Base-by-base conservation (phyloP, 2,113 vertebrate species). In the Myotis lucifugus region DNA sequence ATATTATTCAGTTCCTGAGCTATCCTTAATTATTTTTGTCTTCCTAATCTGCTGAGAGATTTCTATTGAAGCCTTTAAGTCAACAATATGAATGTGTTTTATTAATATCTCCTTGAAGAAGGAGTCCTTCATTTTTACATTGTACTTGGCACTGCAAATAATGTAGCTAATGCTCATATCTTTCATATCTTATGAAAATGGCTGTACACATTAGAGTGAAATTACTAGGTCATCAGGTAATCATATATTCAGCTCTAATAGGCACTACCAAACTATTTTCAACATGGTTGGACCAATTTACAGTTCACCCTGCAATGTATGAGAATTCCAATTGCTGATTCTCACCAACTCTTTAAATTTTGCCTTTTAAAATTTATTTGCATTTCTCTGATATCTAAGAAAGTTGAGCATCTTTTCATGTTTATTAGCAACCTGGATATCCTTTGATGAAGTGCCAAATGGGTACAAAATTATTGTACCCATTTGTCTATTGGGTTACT, bases 31-130 rank as follows among this genome's bases (percentile, higher is more conserved):
- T 84, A 70, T 42, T 77, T 59, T 61, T 87, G 23, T 70, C 34
- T 90, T 90, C 34, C n/a, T 85, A 52, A 37, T 82, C 27, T 76
- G 78, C 59, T 85, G 40, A 85, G 54, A 91, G 8, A 81, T 86
- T 76, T 54, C 2, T 52, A 34, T 42, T 64, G 74, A 81, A 59
- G 21, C 5, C 46, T 83, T 78, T 86, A 66, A 74, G 10, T 32
- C 10, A 34, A 78, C 29, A 34, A 90, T 32, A 61, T 34, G 12
- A 82, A 83, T 83, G 12, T 61, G 29, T 52, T 61, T 82, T 64
- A 64, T 81, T 64, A 83, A 59, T 52, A 17, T 52, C n/a, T 69
- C 14, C 48, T 83, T 67, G 37, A 52, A 73, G 3, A 66, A 91
- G 54, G 18, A 37, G 56, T 40, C 46, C 15, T 77, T 90, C 56